Percentiles rank a stretch among this genome's conserved stretches.
phyloP scores from a whole-genome alignment of 2,797 vertebrate genomes.

The Pseudochaenichthys georgianus region DNA sequence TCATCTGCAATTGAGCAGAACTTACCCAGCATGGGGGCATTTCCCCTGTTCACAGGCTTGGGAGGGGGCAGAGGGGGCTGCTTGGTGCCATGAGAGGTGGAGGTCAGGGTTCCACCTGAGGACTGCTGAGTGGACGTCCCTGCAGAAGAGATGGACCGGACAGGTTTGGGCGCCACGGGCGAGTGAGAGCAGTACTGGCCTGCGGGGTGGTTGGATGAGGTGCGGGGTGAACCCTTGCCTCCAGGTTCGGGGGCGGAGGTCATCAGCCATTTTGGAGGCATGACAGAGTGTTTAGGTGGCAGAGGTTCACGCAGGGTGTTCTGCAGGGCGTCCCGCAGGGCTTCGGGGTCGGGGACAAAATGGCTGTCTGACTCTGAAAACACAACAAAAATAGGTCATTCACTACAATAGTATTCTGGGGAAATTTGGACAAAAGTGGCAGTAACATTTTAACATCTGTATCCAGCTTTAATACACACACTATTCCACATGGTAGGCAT shows the following conservation, averaged over 20 bases:
- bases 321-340: conserved; percentile 82
- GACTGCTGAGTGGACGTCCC: conserved; percentile 78
- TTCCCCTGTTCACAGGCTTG: conserved; percentile 93
- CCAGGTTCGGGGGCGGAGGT: conserved; percentile 85
- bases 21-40: conserved; percentile 91
- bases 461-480: conserved; percentile 1
- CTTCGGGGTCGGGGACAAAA: conserved; percentile 84
- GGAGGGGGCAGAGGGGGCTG: conserved; percentile 95
- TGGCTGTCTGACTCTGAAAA: conserved; percentile 88
- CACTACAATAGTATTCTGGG: not conserved
- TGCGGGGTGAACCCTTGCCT: conserved; percentile 77
- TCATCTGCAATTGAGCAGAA: conserved; percentile 41
- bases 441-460: not conserved
- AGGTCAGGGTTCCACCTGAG: conserved; percentile 53
- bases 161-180: conserved; percentile 73
- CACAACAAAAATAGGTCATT: conserved; percentile 17
- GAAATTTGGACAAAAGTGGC: not conserved
- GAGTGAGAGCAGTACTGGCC: conserved; percentile 76
- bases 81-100: conserved; percentile 84
- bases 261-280: conserved; percentile 92
- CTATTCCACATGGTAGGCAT: no score
- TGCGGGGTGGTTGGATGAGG: conserved; percentile 73
- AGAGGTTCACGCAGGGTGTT: conserved; percentile 85
- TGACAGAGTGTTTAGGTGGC: conserved; percentile 87
- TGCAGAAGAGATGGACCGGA: conserved; percentile 84